Base-by-base conservation (phyloP, 2,888 invertebrate genomes). In the Melolontha melolontha region DNA sequence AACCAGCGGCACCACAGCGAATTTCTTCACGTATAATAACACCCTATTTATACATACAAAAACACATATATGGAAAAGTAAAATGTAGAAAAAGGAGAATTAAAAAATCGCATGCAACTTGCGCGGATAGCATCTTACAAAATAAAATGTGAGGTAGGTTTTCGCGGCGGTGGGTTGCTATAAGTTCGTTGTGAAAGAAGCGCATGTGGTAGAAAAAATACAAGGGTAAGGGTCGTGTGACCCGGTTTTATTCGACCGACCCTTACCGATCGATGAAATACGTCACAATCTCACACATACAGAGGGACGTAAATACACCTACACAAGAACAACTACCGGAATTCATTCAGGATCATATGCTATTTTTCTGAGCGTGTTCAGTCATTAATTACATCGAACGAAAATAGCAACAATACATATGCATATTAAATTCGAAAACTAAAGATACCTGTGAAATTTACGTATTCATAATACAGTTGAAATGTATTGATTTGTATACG, bases 221-320 rank as follows among this genome's bases (percentile, higher is more conserved):
- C 63, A 73, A 74, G 75, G 75, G 73, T 70, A 75, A 72, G 73
- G 71, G 73, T 70, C 74, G 70, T 71, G 74, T 79, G 78, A 79
- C 80, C 79, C 75, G 76, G 78, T 78, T 79, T 77, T 75, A 72
- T 75, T 74, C 63, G 34, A 63, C 68, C 69, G 71, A 70, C 70
- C 69, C 74, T 64, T 66, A 69, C 72, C 74, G 76, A 80, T 80
- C 80, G 80, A 80, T 80, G 76, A 64, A 69, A 76, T 75, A 79
- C 79, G 79, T 79, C 77, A 78, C 70, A 29, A 22, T n/a, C 42
- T 27, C 16, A 55, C 41, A 47, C 44, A 59, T 12, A 14, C 34
- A 29, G 34, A 29, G 34, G 44, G 34, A 22, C 42, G 34, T 34
- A 29, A 62, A 62, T 29, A 22, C 42, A 62, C 59, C 47, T 34